Evolutionary conservation across 2,797 vertebrate genomes (phyloP).

Genomic region (Prionace glauca): DNA sequence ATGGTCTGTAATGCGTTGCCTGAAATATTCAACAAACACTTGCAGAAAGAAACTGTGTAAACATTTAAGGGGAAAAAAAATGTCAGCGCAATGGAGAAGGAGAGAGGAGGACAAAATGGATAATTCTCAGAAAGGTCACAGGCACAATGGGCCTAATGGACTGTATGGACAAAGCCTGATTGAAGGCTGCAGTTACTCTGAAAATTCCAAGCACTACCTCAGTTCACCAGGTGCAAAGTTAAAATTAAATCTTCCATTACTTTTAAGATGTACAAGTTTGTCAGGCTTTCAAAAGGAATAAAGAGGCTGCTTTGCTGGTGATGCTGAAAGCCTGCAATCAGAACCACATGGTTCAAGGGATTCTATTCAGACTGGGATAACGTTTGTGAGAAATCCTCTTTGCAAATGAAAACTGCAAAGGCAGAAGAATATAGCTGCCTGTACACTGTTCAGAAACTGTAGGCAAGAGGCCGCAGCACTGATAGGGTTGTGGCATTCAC

Average conservation of each 20-base stretch:
- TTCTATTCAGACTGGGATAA: neutral
- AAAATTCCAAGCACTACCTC: neutral
- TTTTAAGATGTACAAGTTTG: neutral
- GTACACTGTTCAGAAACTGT: neutral
- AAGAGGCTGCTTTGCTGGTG: neutral
- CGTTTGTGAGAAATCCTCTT: neutral
- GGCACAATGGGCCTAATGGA: neutral
- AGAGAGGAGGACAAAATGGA: neutral
- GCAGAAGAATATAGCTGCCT: neutral
- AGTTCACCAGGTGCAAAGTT: neutral
- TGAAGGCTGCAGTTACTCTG: neutral
- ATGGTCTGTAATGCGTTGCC: neutral
- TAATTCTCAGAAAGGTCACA: neutral
- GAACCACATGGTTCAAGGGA: too few species aligned
- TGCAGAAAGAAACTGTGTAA: neutral
- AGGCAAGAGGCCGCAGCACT: neutral
- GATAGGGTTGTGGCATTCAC: neutral
- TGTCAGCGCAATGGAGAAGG: neutral
- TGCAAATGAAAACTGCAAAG: neutral
- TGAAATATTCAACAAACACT: neutral
- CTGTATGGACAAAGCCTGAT: neutral
- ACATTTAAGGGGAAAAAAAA: neutral
- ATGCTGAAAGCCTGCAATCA: neutral
- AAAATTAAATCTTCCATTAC: neutral
- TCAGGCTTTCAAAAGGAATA: neutral